phyloP scores from a whole-genome alignment of 1,140 invertebrate genomes.

The Radopholus similis region DNA sequence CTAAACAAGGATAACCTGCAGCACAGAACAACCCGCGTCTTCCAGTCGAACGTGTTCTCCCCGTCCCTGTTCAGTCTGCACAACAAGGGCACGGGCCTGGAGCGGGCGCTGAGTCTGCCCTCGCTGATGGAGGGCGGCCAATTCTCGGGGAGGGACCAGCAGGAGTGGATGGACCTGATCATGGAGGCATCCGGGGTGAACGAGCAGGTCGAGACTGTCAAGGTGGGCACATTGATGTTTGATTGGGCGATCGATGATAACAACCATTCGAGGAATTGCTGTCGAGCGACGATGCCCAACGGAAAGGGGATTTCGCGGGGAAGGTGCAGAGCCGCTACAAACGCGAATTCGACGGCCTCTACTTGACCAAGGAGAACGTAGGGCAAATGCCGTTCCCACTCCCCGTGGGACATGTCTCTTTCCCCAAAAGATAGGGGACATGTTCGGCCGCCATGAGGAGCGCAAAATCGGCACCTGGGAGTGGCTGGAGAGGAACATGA shows the following conservation, averaged over 20 bases:
- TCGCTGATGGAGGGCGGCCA: slow-evolving; percentile 20
- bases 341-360: slow-evolving; percentile 7
- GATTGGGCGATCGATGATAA: too few species aligned
- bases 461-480: slow-evolving; percentile 23
- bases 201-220: slow-evolving; percentile 28
- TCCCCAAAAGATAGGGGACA: slow-evolving; percentile 4
- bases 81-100: slow-evolving; percentile 36
- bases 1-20: not conserved
- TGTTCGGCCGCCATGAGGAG: slow-evolving; percentile 29
- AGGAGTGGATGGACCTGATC: slow-evolving; percentile 46
- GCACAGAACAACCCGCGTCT: not conserved
- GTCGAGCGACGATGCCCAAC: not conserved
- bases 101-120: slow-evolving; percentile 38
- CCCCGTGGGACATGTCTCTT: too few species aligned
- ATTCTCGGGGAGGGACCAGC: slow-evolving; percentile 34
- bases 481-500: slow-evolving; percentile 12
- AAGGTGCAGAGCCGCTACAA: slow-evolving; percentile 7
- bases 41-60: slow-evolving; percentile 26
- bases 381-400: not conserved
- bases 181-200: slow-evolving; percentile 46
- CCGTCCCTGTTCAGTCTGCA: slow-evolving; percentile 46
- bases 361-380: slow-evolving; percentile 35
- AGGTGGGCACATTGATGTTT: not conserved
- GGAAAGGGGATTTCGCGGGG: not conserved
- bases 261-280: not conserved